A percentile compares a stretch with the other conserved stretches of the same genome.
Evolutionary conservation across 1,140 invertebrate genomes (phyloP).

Genomic region (Brachionus sp.): DNA sequence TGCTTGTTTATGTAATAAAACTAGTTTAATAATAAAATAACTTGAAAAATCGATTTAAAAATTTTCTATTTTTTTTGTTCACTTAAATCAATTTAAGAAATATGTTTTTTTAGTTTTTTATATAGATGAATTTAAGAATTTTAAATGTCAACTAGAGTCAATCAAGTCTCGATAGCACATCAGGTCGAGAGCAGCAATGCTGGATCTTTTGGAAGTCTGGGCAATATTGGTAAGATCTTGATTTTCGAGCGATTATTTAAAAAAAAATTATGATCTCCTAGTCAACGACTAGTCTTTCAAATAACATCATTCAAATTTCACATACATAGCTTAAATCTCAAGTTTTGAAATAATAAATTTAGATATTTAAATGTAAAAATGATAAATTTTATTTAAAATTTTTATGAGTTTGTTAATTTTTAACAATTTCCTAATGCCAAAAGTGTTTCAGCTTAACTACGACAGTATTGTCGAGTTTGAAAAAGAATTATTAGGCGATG

Average conservation of each 20-base stretch:
- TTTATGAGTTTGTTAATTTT: not conserved
- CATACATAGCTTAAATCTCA: not conserved
- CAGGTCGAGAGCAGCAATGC: slow-evolving; percentile 20
- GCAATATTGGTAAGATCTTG: not conserved
- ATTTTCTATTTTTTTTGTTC: not conserved
- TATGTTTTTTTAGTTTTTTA: not conserved
- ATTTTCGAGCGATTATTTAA: not conserved
- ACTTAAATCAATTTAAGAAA: not conserved
- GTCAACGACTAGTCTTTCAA: slow-evolving; percentile 1
- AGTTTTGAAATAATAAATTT: not conserved
- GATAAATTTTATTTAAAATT: not conserved
- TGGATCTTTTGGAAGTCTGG: not conserved
- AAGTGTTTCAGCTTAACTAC: slow-evolving; percentile 36
- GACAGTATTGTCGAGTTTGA: slow-evolving; percentile 10
- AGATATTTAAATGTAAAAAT: slow-evolving; percentile 8
- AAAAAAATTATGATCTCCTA: not conserved
- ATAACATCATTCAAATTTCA: not conserved
- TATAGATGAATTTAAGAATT: not conserved
- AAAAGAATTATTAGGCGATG: slow-evolving; percentile 38
- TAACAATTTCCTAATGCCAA: slow-evolving; percentile 5
- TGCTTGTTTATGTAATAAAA: not conserved
- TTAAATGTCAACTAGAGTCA: slow-evolving; percentile 32
- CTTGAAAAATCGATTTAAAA: not conserved
- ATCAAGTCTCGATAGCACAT: slow-evolving; percentile 17
- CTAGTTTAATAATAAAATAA: not conserved